Base-by-base conservation (phyloP, 1,140 invertebrate genomes). In the Plutomurus gul region DNA sequence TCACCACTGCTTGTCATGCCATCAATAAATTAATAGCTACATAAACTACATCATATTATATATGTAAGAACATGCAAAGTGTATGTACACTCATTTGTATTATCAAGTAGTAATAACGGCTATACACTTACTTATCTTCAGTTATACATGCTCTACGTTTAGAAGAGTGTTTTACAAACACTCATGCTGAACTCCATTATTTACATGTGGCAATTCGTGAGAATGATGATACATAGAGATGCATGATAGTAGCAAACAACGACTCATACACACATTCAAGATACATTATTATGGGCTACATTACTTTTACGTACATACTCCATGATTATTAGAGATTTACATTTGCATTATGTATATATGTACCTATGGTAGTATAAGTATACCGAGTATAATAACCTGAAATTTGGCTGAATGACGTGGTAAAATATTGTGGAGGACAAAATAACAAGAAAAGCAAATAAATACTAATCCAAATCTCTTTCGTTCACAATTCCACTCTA, bases 21-120 rank as follows among this genome's bases (percentile, higher is more conserved):
- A 65, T 65, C 56, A 65, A 65, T 65, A 65, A 65, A 65, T 65
- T 65, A 65, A 65, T 65, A 65, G 56, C n/a, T n/a, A n/a, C n/a
- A n/a, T n/a, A n/a, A n/a, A n/a, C n/a, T n/a, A n/a, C n/a, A n/a
- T n/a, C n/a, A n/a, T n/a, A n/a, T 65, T 65, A 65, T 36, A 30
- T 65, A 33, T 33, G 13, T 36, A 65, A 33, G 33, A 3, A 33
- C n/a, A 30, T 16, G 5, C 33, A 65, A 16, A n/a, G 36, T 27
- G 27, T n/a, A 65, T 11, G 30, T 65, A n/a, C 8, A 22, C n/a
- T n/a, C 47, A 20, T 10, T 18, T 51, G 25, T 7, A 7, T 30
- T 13, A n/a, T 2, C 16, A 16, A 16, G 27, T 65, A 33, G 13
- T 65, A n/a, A n/a, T 33, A 33, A 11, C 27, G 56, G 11, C 10